These are phyloP conservation scores for Matsumyia berberina DNA, from an alignment of 2,888 invertebrate genomes.

Conservation along the genomic window DNA sequence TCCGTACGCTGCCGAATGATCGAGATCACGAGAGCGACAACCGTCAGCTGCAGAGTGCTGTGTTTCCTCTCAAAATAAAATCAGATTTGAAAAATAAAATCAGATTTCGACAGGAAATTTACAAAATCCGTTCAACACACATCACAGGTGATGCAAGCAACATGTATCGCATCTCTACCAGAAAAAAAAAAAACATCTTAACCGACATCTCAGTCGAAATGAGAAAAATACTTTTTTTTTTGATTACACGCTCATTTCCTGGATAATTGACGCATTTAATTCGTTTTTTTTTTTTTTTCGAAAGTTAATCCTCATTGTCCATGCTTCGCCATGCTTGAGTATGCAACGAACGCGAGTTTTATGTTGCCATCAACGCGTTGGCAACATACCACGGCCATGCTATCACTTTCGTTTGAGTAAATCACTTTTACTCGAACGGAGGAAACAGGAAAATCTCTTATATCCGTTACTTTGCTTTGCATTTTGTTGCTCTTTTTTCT, in stretches of 20 bases:
- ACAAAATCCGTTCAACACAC: constrained; percentile 34
- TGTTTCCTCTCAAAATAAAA: background rate
- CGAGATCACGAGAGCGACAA: constrained; percentile 23
- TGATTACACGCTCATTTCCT: constrained; percentile 61
- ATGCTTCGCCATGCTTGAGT: constrained; percentile 37
- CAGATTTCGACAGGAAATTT: constrained; percentile 26
- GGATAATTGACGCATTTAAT: constrained; percentile 57
- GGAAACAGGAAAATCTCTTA: constrained; percentile 48
- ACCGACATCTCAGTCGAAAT: constrained; percentile 5
- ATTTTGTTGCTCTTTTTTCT: constrained; percentile 24
- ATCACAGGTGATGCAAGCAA: constrained; percentile 37
- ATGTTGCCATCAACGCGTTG: constrained; percentile 36
- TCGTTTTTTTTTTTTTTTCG: constrained; percentile 13
- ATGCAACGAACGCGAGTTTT: constrained; percentile 15
- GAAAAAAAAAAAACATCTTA: background rate
- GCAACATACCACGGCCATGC: constrained; percentile 36
- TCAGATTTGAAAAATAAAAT: constrained; percentile 13
- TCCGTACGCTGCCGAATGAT: constrained; percentile 16
- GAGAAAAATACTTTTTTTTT: background rate
- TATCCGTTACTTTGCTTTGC: constrained; percentile 46
- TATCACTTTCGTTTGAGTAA: constrained; percentile 69
- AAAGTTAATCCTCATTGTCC: constrained; percentile 64
- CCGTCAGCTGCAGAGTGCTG: constrained; percentile 20
- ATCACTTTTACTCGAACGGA: constrained; percentile 64
- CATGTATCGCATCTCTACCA: constrained; percentile 21